Base-by-base conservation (phyloP, 2,113 vertebrate genomes). In the Hippocampus abdominalis region DNA sequence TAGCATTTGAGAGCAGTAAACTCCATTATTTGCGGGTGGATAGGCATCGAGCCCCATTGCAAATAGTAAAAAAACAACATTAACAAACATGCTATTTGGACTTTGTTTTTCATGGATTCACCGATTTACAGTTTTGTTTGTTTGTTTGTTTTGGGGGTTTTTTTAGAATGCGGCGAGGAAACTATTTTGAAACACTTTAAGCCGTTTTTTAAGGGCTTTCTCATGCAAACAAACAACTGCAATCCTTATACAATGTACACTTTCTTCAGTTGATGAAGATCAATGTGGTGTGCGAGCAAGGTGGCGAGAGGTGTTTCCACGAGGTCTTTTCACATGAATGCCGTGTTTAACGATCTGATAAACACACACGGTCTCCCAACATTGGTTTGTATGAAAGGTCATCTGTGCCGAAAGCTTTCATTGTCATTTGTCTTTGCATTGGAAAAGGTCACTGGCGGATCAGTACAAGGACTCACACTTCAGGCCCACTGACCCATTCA, bases 371-470 rank as follows among this genome's bases (percentile, higher is more conserved):
- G 27, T 59, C n/a, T 51, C 48, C 20, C 32, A 16, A 18, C 32
- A 18, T 32, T 11, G 36, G 29, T 66, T 65, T 75, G 29, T 44
- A 67, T 70, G 49, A 71, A 46, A 75, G 65, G 46, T 68, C 65
- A 70, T 72, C 67, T 61, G 76, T 53, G 48, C 53, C 69, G 27
- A 69, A 59, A 59, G 62, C 44, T 60, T 53, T 13, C 62, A 42
- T 48, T 42, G 42, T 73, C 53, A 60, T 71, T 73, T 53, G 61
- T 75, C 51, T 46, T 63, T 70, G 39, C 60, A 4, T n/a, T n/a
- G 23, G 27, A 32, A 75, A 82, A 82, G 74, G 76, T 79, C 81
- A 74, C 15, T n/a, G 65, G 54, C 54, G 23, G 61, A 73, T 81
- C 72, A 71, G 23, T 54, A 27, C 51, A 72, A 1, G 54, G 76